Percentiles rank a stretch among this genome's conserved stretches.
phyloP scores from a whole-genome alignment of 2,888 invertebrate species.

The Disparrhopalites patrizii region DNA sequence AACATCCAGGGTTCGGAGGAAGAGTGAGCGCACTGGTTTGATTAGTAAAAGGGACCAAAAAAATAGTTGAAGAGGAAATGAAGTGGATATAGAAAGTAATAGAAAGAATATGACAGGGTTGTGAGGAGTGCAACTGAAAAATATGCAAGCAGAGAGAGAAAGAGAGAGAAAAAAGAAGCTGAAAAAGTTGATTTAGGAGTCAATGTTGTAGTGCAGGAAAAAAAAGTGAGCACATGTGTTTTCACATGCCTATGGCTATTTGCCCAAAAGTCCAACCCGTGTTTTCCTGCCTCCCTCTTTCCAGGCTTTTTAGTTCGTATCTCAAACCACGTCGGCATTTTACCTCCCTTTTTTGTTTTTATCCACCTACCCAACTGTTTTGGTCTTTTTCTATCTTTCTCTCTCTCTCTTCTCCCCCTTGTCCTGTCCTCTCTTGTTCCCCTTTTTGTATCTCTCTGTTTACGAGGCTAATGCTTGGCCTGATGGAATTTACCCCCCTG shows the following conservation, averaged over 20 bases:
- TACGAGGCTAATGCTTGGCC: no score
- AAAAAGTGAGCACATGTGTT: slow-evolving; percentile 6
- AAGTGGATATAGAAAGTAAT: neutral
- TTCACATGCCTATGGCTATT: slow-evolving; percentile 10
- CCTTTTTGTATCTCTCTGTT: no score
- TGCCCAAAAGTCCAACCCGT: slow-evolving; percentile 8
- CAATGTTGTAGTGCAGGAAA: neutral
- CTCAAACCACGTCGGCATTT: no score
- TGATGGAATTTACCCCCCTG: no score
- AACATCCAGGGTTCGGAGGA: no score
- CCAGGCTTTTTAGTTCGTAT: no score
- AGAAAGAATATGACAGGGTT: neutral
- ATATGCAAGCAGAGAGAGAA: neutral
- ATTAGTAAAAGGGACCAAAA: no score
- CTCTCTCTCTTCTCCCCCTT: neutral
- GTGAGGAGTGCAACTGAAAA: neutral
- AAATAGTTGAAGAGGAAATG: no score
- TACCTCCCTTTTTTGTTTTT: no score
- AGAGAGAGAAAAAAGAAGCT: neutral
- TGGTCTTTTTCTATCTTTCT: neutral
- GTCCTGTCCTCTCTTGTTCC: neutral
- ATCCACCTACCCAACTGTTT: no score
- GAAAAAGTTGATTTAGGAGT: neutral
- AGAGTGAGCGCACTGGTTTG: no score
- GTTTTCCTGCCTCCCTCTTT: no score